These are phyloP conservation scores for Craterocephalus amniculus DNA, from an alignment of 2,797 vertebrate species.

Conservation along the genomic window DNA sequence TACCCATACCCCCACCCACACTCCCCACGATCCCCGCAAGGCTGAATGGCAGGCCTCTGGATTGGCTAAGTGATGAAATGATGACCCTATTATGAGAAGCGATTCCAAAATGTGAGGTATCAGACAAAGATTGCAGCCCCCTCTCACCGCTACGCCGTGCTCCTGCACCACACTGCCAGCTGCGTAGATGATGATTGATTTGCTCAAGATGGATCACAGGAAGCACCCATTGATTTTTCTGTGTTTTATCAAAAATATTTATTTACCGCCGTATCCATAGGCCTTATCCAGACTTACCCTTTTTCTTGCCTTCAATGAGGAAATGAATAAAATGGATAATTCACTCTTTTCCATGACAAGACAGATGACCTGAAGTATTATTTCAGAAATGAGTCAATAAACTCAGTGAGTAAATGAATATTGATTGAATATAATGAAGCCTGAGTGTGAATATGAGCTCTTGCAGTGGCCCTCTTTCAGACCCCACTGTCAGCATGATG, in stretches of 20 bases:
- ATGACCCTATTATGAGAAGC: constrained; percentile 97
- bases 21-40: constrained; percentile 69
- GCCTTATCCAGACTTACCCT: constrained; percentile 81
- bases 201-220: constrained; percentile 95
- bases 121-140: constrained; percentile 90
- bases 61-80: constrained; percentile 96
- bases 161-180: constrained; percentile 81
- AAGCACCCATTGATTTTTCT: constrained; percentile 99
- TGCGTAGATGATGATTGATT: constrained; percentile 96
- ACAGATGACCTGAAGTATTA: constrained; percentile 98
- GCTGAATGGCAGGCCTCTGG: constrained; percentile 86
- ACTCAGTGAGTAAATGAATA: constrained; percentile 96
- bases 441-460: constrained; percentile 92
- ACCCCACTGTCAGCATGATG: constrained; percentile 79
- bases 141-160: constrained; percentile 49
- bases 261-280: constrained; percentile 96
- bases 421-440: constrained; percentile 98
- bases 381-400: constrained; percentile 98
- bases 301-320: constrained; percentile 40
- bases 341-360: constrained; percentile 90
- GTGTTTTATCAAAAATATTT: constrained; percentile 97
- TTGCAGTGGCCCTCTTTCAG: constrained; percentile 81
- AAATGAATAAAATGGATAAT: constrained; percentile 87
- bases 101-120: constrained; percentile 95
- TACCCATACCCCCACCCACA: constrained; percentile 33